Percentiles rank a stretch among this genome's conserved stretches.
Conservation (phyloP, 1,140 invertebrate species). For the Tetragonula clypearis region DNA sequence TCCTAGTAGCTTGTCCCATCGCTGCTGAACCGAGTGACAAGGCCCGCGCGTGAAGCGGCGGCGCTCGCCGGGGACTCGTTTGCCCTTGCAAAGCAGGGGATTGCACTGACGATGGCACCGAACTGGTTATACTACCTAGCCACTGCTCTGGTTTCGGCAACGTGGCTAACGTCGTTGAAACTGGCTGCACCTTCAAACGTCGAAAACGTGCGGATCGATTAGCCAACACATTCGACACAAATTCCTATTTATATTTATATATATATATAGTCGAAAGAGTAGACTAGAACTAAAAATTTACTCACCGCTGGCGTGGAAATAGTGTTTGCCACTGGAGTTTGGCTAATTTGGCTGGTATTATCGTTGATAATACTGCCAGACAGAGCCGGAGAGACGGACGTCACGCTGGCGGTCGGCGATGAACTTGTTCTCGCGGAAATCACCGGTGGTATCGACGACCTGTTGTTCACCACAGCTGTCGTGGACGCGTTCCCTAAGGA, state of each 20-base stretch:
- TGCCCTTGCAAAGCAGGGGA: slow-evolving; percentile 73
- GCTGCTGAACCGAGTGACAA: slow-evolving; percentile 83
- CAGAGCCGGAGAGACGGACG: slow-evolving; percentile 64
- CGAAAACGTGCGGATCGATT: neutral
- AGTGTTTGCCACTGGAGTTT: slow-evolving; percentile 65
- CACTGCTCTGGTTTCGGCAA: slow-evolving; percentile 90
- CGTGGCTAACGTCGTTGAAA: slow-evolving; percentile 70
- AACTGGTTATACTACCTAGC: slow-evolving; percentile 87
- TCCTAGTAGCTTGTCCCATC: slow-evolving; percentile 71
- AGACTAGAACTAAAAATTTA: neutral
- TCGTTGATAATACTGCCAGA: slow-evolving; percentile 10
- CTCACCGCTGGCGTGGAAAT: slow-evolving; percentile 66
- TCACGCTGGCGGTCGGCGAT: slow-evolving; percentile 64
- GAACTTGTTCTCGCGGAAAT: slow-evolving; percentile 69
- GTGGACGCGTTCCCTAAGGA: slow-evolving; percentile 75
- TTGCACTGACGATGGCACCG: slow-evolving; percentile 75
- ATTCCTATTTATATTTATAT: too few species aligned
- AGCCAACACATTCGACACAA: too few species aligned
- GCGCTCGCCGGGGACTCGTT: slow-evolving; percentile 80
- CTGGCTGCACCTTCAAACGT: slow-evolving; percentile 70
- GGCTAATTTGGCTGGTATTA: slow-evolving; percentile 56
- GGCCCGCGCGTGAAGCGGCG: slow-evolving; percentile 85
- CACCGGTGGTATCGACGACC: slow-evolving; percentile 76
- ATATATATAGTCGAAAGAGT: too few species aligned
- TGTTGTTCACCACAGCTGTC: slow-evolving; percentile 76